Conservation (phyloP, 30 jellyfish, hydroid and myxozoan genomes). For the Pelagia noctiluca region DNA sequence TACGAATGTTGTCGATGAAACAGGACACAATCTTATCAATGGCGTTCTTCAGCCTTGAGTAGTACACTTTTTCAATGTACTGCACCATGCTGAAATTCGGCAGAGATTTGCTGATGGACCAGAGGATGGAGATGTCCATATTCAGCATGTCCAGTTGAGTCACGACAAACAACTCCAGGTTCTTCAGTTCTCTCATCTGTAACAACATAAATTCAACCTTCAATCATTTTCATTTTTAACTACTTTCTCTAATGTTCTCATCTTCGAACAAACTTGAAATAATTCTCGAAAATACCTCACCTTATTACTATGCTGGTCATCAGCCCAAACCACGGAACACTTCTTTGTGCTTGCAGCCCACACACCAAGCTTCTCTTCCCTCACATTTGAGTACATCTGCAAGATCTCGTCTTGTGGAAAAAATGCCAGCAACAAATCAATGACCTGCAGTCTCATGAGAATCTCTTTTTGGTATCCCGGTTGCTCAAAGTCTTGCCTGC, state of each 20-base stretch:
- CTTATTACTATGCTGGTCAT: constrained; percentile 48
- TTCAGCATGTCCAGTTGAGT: constrained; percentile 55
- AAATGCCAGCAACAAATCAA: constrained; percentile 54
- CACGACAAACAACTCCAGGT: constrained; percentile 59
- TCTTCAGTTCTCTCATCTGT: constrained; percentile 44
- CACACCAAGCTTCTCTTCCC: constrained; percentile 37
- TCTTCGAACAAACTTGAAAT: background rate
- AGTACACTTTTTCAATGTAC: constrained; percentile 31
- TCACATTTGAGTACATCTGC: constrained; percentile 41
- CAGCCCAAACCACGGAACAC: constrained; percentile 77
- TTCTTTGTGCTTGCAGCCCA: constrained; percentile 43
- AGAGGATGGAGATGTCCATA: constrained; percentile 59
- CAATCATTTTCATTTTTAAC: too few species aligned
- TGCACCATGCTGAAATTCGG: constrained; percentile 32
- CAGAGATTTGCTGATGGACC: constrained; percentile 57
- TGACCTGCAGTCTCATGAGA: constrained; percentile 42
- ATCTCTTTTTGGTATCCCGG: constrained; percentile 60
- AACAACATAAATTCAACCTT: background rate
- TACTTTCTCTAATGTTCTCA: background rate
- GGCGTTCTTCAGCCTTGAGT: constrained; percentile 5
- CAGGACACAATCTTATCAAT: constrained; percentile 10
- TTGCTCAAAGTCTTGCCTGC: constrained; percentile 22
- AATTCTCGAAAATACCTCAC: background rate
- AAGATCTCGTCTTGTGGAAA: constrained; percentile 47
- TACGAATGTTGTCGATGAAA: background rate